phyloP scores from a whole-genome alignment of 1,140 invertebrate species.

The Chymomyza costata region DNA sequence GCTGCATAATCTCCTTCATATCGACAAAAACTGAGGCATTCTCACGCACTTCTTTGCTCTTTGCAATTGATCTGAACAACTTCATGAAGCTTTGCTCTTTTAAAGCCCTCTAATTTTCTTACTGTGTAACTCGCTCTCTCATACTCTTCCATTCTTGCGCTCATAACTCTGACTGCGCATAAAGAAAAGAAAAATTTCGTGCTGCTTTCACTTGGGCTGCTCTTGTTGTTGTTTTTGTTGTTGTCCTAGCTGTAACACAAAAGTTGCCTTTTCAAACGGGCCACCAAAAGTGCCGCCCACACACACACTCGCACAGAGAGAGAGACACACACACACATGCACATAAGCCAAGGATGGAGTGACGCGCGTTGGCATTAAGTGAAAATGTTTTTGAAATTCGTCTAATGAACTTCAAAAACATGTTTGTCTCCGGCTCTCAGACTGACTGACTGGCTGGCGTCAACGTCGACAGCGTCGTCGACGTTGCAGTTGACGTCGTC shows the following conservation, averaged over 20 bases:
- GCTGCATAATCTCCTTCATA: too few species aligned
- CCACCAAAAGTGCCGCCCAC: constrained; percentile 41
- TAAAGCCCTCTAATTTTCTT: too few species aligned
- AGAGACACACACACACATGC: too few species aligned
- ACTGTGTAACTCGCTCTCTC: too few species aligned
- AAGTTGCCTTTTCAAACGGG: constrained; percentile 60
- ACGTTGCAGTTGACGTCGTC: not conserved
- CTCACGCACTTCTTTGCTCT: too few species aligned
- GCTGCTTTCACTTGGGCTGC: constrained; percentile 46
- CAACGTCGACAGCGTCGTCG: constrained; percentile 16
- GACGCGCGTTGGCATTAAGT: constrained; percentile 56
- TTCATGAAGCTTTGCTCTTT: too few species aligned
- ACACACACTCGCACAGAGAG: constrained; percentile 30
- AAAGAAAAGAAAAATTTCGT: constrained; percentile 72
- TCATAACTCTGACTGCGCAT: too few species aligned
- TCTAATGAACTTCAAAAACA: constrained; percentile 75
- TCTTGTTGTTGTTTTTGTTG: constrained; percentile 19
- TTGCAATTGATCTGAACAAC: too few species aligned
- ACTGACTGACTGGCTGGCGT: constrained; percentile 29
- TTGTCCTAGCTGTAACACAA: constrained; percentile 47
- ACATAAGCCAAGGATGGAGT: not conserved
- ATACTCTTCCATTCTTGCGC: too few species aligned
- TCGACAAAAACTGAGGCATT: too few species aligned
- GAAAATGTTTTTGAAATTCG: constrained; percentile 62
- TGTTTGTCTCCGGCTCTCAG: constrained; percentile 59